These are phyloP conservation scores for Aythya baeri DNA, from an alignment of 2,113 vertebrate species.

Conservation along the genomic window DNA sequence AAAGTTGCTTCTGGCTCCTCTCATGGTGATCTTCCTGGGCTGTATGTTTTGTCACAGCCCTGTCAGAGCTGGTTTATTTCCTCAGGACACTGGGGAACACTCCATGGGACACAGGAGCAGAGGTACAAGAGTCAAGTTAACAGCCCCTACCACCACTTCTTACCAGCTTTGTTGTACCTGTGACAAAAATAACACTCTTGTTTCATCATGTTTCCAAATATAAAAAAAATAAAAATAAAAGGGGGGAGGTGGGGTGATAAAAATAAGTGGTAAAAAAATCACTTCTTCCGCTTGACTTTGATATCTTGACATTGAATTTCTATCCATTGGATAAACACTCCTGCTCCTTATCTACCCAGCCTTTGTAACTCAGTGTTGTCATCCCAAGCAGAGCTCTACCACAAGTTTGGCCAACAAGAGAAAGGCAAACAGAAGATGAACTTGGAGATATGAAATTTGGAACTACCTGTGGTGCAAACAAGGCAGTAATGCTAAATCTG, in stretches of 20 bases:
- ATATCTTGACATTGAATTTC: not conserved
- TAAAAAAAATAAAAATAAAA: not conserved
- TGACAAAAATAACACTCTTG: not conserved
- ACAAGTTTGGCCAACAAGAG: slow-evolving; percentile 1
- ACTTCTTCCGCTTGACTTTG: not conserved
- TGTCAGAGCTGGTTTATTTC: not conserved
- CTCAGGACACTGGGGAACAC: too few species aligned
- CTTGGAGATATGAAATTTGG: not conserved
- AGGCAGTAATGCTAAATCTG: not conserved
- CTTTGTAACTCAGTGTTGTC: not conserved
- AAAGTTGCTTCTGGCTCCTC: not conserved
- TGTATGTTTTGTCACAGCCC: not conserved
- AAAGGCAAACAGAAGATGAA: slow-evolving; percentile 33
- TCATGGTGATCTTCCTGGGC: not conserved
- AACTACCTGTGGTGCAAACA: slow-evolving; percentile 1
- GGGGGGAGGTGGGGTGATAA: too few species aligned
- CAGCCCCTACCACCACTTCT: not conserved
- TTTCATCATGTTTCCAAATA: not conserved
- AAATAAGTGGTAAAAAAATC: not conserved
- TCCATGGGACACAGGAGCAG: not conserved
- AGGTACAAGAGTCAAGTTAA: not conserved
- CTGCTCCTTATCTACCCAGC: slow-evolving; percentile 10
- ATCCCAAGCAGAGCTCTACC: not conserved
- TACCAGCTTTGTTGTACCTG: not conserved
- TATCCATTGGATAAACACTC: not conserved